These are phyloP conservation scores for Girardinichthys multiradiatus DNA, from an alignment of 2,113 vertebrate genomes.

Conservation along the genomic window DNA sequence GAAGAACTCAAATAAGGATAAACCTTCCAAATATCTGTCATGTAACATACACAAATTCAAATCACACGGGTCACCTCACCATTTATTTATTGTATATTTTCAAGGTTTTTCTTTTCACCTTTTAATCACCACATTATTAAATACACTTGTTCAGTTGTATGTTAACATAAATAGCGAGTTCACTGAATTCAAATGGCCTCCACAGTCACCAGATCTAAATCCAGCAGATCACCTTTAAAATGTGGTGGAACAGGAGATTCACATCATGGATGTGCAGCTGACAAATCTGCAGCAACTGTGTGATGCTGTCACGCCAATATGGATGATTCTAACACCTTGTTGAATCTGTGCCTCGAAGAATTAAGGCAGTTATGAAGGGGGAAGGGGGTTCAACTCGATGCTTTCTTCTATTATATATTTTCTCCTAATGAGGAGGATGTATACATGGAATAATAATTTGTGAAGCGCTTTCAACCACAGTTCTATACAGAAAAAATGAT, in stretches of 20 bases:
- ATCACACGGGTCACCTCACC: neutral
- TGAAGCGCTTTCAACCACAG: neutral
- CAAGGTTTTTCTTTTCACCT: neutral
- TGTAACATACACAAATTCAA: no score
- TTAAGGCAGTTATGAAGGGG: neutral
- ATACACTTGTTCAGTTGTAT: neutral
- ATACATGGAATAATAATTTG: neutral
- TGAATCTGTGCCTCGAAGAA: neutral
- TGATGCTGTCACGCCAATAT: neutral
- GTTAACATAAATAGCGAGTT: no score
- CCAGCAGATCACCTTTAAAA: neutral
- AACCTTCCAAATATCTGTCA: neutral
- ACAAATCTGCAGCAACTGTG: neutral
- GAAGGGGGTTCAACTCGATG: neutral
- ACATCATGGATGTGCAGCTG: neutral
- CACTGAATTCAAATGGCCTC: no score
- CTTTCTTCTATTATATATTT: no score
- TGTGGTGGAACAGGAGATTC: neutral
- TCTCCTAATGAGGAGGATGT: no score
- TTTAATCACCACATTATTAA: neutral
- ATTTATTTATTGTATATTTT: neutral
- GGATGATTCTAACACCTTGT: neutral
- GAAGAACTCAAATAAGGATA: slow-evolving; percentile 3
- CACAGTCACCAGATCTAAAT: no score
- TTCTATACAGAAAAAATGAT: neutral